Base-by-base conservation (phyloP, 2,888 invertebrate genomes). In the Callimorpha dominula region DNA sequence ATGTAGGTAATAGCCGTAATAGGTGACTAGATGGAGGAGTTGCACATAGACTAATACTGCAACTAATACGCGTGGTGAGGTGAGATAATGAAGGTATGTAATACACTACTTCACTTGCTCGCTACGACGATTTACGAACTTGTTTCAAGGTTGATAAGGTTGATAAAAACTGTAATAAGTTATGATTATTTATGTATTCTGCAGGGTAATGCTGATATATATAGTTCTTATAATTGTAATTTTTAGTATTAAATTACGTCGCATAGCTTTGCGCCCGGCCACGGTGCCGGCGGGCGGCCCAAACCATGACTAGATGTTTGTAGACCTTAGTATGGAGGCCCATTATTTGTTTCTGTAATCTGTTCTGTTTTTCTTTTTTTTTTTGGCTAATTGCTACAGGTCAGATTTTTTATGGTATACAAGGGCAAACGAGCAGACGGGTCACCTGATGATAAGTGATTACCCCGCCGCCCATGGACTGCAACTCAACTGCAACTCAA, bases 1-100 rank as follows among this genome's bases (percentile, higher is more conserved):
- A 46, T 46, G 4, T 31, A 31, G 31, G 31, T 31, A 46, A 46
- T 43, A 43, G 8, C 43, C 68, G 63, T 66, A 74, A 60, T 60
- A 60, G 60, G 11, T 31, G 60, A 60, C 60, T 60, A 20, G 20
- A 9, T 20, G 0, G 5, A 60, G 31, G 4, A 14, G 31, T 4
- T 31, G 31, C 60, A 31, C 72, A 67, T 73, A 72, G 57, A 75
- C 78, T 78, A 80, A 80, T 78, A 77, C 78, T 76, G 72, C 74
- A 81, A 78, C 6, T 78, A 78, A 73, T 70, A 70, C 62, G 66
- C 66, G 65, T 65, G 69, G 70, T 78, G 70, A 65, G 4, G 60
- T 60, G 20, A 60, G 60, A 60, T 60, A 60, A 31, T 60, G 12
- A 14, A 31, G 5, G 54, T 57, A 57, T 11, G n/a, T 20, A 57